Percentiles rank a stretch among this genome's conserved stretches.
These are phyloP conservation scores for Microplitis mediator DNA, from an alignment of 1,140 invertebrate genomes.

Conservation along the genomic window DNA sequence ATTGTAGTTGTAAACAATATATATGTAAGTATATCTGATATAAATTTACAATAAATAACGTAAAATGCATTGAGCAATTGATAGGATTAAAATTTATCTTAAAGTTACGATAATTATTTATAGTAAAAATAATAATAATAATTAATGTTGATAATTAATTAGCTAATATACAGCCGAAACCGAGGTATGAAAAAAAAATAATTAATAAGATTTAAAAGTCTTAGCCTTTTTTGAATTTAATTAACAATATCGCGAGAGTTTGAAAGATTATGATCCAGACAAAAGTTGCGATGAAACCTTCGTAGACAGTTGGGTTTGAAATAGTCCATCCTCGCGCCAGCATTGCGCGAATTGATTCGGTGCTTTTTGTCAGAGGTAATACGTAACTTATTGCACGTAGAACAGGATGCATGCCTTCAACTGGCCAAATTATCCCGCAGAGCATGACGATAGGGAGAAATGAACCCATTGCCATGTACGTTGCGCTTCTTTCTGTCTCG, in stretches of 20 bases:
- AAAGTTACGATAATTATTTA: background rate
- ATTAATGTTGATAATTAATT: background rate
- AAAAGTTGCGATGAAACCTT: slow-evolving; percentile 82
- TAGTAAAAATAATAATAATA: background rate
- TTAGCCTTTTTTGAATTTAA: slow-evolving; percentile 85
- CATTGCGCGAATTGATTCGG: slow-evolving; percentile 88
- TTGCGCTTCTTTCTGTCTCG: slow-evolving; percentile 89
- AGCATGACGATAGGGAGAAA: slow-evolving; percentile 92
- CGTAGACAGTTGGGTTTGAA: slow-evolving; percentile 76
- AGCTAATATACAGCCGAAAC: slow-evolving; percentile 3
- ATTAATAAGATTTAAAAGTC: background rate
- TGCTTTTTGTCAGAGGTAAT: slow-evolving; percentile 89
- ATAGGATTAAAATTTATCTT: background rate
- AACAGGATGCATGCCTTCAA: slow-evolving; percentile 81
- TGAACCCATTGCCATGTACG: slow-evolving; percentile 89
- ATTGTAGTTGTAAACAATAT: no score
- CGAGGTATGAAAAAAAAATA: slow-evolving; percentile 2
- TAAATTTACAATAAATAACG: slow-evolving; percentile 18
- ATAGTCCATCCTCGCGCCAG: slow-evolving; percentile 88
- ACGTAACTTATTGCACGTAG: slow-evolving; percentile 79
- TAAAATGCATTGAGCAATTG: slow-evolving; percentile 31
- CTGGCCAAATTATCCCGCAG: slow-evolving; percentile 86
- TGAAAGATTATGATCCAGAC: slow-evolving; percentile 86
- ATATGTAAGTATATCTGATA: no score
- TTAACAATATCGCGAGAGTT: slow-evolving; percentile 75